Evolutionary conservation across 35 echinoderm and acorn worm species (phyloP).

Genomic region (Nesometra sesokonis): DNA sequence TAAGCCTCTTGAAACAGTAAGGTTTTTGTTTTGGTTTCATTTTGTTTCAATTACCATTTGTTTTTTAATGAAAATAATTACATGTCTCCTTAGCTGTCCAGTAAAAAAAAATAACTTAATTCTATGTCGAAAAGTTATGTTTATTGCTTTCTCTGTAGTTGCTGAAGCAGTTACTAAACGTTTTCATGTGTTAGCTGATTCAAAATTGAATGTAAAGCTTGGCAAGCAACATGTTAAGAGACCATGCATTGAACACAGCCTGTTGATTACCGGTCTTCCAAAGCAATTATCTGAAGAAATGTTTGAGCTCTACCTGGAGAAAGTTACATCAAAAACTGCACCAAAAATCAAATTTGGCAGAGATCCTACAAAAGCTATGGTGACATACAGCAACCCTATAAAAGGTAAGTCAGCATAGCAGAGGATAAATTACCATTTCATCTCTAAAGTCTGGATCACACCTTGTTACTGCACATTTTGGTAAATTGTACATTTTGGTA

Average conservation of each 20-base stretch:
- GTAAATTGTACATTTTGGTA: no score
- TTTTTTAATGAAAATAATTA: no score
- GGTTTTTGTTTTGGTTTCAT: no score
- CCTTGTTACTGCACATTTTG: no score
- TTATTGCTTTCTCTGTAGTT: background rate
- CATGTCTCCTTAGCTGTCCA: no score
- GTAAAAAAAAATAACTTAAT: no score
- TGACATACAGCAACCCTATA: background rate
- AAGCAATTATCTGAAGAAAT: background rate
- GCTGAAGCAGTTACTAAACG: background rate
- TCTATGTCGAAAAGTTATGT: no score
- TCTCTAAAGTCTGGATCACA: no score
- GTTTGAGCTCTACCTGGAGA: background rate
- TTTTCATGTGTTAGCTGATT: background rate
- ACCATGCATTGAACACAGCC: background rate
- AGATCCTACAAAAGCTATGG: background rate
- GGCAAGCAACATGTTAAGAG: background rate
- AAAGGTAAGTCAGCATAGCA: background rate
- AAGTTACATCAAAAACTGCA: background rate
- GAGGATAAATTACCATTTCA: no score
- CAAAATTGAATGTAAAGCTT: background rate
- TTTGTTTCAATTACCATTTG: no score
- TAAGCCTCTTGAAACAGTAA: no score
- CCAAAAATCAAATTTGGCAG: background rate
- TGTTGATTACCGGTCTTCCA: background rate